A percentile compares a stretch with the other conserved stretches of the same genome.
phyloP scores from a whole-genome alignment of 1,140 invertebrate species.

The Brachionus angularis region DNA sequence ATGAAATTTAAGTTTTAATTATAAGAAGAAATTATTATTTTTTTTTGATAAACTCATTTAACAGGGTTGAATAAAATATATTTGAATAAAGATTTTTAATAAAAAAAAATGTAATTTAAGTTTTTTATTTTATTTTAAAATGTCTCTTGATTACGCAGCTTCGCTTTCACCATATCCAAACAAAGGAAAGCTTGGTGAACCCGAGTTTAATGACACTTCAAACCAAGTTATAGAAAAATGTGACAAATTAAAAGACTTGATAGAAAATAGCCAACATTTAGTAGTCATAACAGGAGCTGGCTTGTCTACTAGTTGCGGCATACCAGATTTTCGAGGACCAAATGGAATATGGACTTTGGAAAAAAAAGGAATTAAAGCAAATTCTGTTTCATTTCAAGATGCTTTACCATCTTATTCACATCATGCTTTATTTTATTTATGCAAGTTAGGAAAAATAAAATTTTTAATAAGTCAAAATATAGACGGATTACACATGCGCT shows the following conservation, averaged over 20 bases:
- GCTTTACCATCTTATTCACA: conserved; percentile 88
- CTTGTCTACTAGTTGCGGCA: conserved; percentile 69
- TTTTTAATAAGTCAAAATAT: conserved; percentile 95
- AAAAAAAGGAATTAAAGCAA: conserved; percentile 79
- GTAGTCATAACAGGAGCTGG: conserved; percentile 89
- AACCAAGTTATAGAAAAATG: conserved; percentile 14
- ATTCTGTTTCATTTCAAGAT: conserved; percentile 77
- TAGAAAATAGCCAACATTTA: conserved; percentile 70
- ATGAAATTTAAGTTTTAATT: neutral
- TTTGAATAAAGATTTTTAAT: neutral
- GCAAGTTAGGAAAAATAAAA: conserved; percentile 67
- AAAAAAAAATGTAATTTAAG: conserved; percentile 1
- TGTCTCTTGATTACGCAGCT: conserved; percentile 31
- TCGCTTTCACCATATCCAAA: conserved; percentile 24
- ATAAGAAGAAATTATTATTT: neutral
- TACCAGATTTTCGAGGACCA: conserved; percentile 63
- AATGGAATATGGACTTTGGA: conserved; percentile 87
- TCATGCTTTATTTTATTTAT: conserved; percentile 78
- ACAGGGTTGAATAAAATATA: too few species aligned
- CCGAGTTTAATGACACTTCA: conserved; percentile 16
- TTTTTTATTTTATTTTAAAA: conserved; percentile 14
- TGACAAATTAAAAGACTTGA: neutral
- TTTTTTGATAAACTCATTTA: too few species aligned
- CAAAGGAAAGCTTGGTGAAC: conserved; percentile 27
- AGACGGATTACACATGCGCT: conserved; percentile 89